Evolutionary conservation across 2,888 invertebrate species (phyloP), one percentile per base, ranked within the genome.

Genomic region (Endotricha flammealis): DNA sequence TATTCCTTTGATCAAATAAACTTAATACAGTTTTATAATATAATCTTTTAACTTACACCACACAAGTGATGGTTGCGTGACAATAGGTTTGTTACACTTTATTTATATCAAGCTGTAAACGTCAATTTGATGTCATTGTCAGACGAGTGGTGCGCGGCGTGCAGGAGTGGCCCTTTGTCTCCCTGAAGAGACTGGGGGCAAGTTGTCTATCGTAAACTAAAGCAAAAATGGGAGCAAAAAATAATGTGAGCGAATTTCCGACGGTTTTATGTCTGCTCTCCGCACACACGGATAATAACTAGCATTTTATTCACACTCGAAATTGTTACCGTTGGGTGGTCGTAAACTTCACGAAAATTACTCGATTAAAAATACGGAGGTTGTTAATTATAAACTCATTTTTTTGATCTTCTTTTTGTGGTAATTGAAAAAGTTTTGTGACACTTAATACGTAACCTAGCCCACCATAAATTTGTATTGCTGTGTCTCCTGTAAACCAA

Each of bases 91-190:
- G 64, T 59, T 60, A 57, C 55, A 57, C 41, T 60, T 59, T 64
- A 70, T 73, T 70, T 67, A 61, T 63, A 60, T 53, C 59, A 50
- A 51, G 66, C 55, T 58, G 67, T 78, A 76, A 77, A 79, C 57
- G 71, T 72, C 72, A 72, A 60, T 35, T 36, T 33, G 36, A 42
- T 33, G 27, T 32, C 24, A 36, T 38, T 38, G 41, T 38, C 32
- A 5, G 23, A 30, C 11, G 17, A 23, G 25, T 20, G 28, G 17
- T 13, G 30, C n/a, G 20, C 6, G 29, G 35, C 44, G 38, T 39
- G 32, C 46, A 42, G 8, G 20, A 20, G 20, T 20, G 20, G 6
- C 20, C 20, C 20, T 20, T 20, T n/a, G n/a, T n/a, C 20, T 2
- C 20, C 2, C 2, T 20, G 20, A 20, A n/a, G 3, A 2, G 20